These are phyloP conservation scores for Megaptera novaeangliae DNA, from an alignment of 2,113 vertebrate species.

Conservation along the genomic window DNA sequence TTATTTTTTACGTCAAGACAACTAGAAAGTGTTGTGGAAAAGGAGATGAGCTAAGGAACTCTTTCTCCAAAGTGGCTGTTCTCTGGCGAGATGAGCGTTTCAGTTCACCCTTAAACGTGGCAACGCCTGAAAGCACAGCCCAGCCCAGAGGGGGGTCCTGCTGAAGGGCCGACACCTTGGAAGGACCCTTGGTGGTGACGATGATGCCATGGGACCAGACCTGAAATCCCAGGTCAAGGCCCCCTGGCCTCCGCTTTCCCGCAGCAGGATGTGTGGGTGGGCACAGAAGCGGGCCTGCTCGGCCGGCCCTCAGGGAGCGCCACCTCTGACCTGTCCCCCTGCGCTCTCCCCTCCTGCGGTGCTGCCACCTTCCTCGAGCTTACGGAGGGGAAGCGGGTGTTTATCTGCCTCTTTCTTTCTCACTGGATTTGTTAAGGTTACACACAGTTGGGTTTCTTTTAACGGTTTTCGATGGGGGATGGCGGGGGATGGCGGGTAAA, in stretches of 20 bases:
- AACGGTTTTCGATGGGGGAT: not conserved
- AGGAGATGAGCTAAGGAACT: not conserved
- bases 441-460: not conserved
- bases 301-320: too few species aligned
- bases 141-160: not conserved
- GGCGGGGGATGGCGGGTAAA: not conserved
- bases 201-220: too few species aligned
- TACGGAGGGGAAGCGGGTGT: too few species aligned
- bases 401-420: not conserved
- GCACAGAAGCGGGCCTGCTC: too few species aligned
- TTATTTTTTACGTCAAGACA: not conserved
- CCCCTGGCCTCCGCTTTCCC: too few species aligned
- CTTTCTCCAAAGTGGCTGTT: not conserved
- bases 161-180: not conserved
- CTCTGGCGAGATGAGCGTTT: not conserved
- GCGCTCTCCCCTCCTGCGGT: too few species aligned
- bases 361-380: fast-evolving
- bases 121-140: fast-evolving
- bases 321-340: too few species aligned
- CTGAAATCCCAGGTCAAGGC: not conserved
- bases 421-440: not conserved
- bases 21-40: not conserved
- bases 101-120: not conserved
- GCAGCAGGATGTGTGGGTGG: too few species aligned
- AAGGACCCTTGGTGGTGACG: too few species aligned